Conservation (phyloP, 2,888 invertebrate species). For the Amorpha juglandis region DNA sequence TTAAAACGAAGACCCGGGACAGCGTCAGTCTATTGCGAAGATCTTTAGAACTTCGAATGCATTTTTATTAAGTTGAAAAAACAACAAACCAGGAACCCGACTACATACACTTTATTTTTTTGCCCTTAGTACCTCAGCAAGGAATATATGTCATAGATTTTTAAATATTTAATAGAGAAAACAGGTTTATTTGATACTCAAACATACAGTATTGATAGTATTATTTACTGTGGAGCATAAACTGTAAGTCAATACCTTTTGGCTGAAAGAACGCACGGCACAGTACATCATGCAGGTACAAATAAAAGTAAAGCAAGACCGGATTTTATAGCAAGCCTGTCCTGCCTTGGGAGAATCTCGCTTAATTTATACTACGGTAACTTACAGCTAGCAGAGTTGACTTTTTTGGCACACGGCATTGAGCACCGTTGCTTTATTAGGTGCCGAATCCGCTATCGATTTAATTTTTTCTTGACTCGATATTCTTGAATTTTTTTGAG, state of each 20-base stretch:
- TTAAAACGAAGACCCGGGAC: not conserved
- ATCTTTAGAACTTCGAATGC: not conserved
- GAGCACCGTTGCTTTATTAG: slow-evolving; percentile 59
- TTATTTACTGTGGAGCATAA: slow-evolving; percentile 22
- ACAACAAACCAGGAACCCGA: not conserved
- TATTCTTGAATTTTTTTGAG: not conserved
- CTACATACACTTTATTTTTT: too few species aligned
- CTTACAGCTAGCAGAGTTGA: slow-evolving; percentile 50
- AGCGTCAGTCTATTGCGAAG: not conserved
- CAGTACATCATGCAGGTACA: slow-evolving; percentile 45
- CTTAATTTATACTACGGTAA: slow-evolving; percentile 57
- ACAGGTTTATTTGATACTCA: not conserved
- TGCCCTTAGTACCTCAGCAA: too few species aligned
- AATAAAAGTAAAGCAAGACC: slow-evolving; percentile 58
- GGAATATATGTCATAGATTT: not conserved
- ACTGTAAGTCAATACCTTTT: slow-evolving; percentile 38
- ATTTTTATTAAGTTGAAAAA: not conserved
- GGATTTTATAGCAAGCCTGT: slow-evolving; percentile 62
- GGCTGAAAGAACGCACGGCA: slow-evolving; percentile 46
- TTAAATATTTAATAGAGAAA: not conserved
- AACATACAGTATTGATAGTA: not conserved
- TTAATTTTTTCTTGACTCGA: slow-evolving; percentile 1
- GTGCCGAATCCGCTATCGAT: slow-evolving; percentile 45
- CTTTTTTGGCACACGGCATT: slow-evolving; percentile 69
- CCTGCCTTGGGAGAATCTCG: slow-evolving; percentile 59